These are phyloP conservation scores for Diarsia rubi DNA, from an alignment of 2,888 invertebrate species.

Conservation along the genomic window DNA sequence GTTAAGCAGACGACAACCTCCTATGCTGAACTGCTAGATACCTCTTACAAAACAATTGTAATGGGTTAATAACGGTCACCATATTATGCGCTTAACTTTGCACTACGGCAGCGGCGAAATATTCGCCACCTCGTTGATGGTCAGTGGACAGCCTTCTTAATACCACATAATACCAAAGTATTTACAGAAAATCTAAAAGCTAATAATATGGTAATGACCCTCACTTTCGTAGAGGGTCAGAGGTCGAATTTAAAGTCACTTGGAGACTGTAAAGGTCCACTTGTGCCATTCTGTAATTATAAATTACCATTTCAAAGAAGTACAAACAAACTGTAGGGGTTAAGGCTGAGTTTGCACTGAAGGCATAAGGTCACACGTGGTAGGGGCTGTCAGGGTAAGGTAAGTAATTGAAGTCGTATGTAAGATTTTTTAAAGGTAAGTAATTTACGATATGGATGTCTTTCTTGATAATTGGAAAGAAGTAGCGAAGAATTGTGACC, in stretches of 20 bases:
- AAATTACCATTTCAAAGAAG: constrained; percentile 73
- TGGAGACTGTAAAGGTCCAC: constrained; percentile 40
- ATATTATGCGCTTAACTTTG: too few species aligned
- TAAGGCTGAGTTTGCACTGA: constrained; percentile 44
- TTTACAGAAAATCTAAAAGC: constrained; percentile 33
- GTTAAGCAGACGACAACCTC: too few species aligned
- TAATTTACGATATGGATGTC: not conserved
- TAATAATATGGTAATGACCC: constrained; percentile 47
- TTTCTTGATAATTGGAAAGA: not conserved
- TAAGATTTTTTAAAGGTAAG: not conserved
- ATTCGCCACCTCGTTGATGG: too few species aligned
- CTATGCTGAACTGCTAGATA: too few species aligned
- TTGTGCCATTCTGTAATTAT: constrained; percentile 59
- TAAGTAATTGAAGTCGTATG: not conserved
- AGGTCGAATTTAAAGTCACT: constrained; percentile 43
- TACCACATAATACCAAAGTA: not conserved
- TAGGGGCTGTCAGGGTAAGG: constrained; percentile 13
- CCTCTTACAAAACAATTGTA: too few species aligned
- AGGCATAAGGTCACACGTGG: constrained; percentile 26
- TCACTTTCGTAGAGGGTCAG: constrained; percentile 26
- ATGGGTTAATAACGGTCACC: too few species aligned
- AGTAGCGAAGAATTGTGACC: too few species aligned
- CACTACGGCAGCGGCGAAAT: too few species aligned
- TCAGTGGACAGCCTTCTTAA: not conserved
- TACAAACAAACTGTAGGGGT: constrained; percentile 54